phyloP scores from a whole-genome alignment of 2,797 vertebrate species.

The Discoglossus pictus region DNA sequence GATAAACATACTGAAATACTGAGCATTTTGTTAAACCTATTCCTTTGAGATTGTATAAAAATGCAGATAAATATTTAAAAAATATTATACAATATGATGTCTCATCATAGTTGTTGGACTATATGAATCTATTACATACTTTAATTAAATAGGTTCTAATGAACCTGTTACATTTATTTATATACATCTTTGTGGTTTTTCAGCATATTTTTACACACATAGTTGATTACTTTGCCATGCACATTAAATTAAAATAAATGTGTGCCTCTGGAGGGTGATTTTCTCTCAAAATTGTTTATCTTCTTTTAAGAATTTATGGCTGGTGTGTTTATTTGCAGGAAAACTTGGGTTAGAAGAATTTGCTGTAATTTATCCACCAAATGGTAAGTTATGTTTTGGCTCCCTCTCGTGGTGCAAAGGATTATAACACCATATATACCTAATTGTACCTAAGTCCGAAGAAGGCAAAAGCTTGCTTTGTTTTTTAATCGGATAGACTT shows the following conservation, averaged over 20 bases:
- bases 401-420: constrained; percentile 68
- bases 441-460: too few relatives aligned
- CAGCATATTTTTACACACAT: constrained; percentile 9
- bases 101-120: too few relatives aligned
- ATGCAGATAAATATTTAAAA: too few relatives aligned
- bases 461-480: too few relatives aligned
- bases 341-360: constrained; percentile 84
- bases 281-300: neutral
- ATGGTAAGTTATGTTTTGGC: constrained; percentile 77
- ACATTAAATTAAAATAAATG: constrained; percentile 1
- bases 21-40: too few relatives aligned
- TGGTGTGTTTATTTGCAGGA: constrained; percentile 69
- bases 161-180: constrained; percentile 30
- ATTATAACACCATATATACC: constrained; percentile 51
- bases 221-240: too few relatives aligned
- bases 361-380: constrained; percentile 93
- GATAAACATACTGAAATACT: too few relatives aligned
- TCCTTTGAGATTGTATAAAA: too few relatives aligned
- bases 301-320: neutral
- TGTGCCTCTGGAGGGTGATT: neutral
- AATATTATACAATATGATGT: too few relatives aligned
- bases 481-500: too few relatives aligned
- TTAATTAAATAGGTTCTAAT: constrained; percentile 11
- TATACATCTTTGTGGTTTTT: constrained; percentile 27
- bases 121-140: too few relatives aligned